These are phyloP conservation scores for Hedychridium roseum DNA, from an alignment of 2,888 invertebrate genomes.

Conservation along the genomic window DNA sequence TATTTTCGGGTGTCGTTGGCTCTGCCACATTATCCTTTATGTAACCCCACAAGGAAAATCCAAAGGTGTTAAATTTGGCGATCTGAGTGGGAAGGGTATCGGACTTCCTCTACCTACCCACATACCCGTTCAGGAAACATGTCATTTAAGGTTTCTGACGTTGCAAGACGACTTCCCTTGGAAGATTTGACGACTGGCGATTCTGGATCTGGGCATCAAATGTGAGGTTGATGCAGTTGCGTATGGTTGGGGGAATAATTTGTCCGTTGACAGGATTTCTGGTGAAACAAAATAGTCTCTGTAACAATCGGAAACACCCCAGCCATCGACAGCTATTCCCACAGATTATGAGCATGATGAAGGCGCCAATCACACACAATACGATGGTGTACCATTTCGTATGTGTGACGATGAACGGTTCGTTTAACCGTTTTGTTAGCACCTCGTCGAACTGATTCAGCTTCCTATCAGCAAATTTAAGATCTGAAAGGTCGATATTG, in stretches of 20 bases:
- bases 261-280: conserved; percentile 13
- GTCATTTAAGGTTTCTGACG: too few species aligned
- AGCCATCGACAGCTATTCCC: conserved; percentile 14
- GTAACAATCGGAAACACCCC: conserved; percentile 9
- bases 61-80: too few species aligned
- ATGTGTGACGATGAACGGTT: conserved; percentile 23
- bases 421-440: conserved; percentile 24
- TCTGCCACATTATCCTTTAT: too few species aligned
- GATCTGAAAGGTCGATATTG: conserved; percentile 28
- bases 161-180: too few species aligned
- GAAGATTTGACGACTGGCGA: too few species aligned
- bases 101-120: too few species aligned
- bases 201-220: conserved; percentile 25
- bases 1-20: too few species aligned
- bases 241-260: conserved; percentile 25
- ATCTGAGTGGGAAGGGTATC: too few species aligned
- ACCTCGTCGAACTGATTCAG: conserved; percentile 29
- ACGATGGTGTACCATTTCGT: conserved; percentile 27
- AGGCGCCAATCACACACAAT: conserved; percentile 7
- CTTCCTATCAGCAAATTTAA: conserved; percentile 31
- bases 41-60: too few species aligned
- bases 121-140: too few species aligned
- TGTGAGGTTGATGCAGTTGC: conserved; percentile 30
- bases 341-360: conserved; percentile 7
- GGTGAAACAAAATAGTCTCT: conserved; percentile 13